Conservation (phyloP, 2,888 invertebrate genomes). For the Crioceris asparagi region DNA sequence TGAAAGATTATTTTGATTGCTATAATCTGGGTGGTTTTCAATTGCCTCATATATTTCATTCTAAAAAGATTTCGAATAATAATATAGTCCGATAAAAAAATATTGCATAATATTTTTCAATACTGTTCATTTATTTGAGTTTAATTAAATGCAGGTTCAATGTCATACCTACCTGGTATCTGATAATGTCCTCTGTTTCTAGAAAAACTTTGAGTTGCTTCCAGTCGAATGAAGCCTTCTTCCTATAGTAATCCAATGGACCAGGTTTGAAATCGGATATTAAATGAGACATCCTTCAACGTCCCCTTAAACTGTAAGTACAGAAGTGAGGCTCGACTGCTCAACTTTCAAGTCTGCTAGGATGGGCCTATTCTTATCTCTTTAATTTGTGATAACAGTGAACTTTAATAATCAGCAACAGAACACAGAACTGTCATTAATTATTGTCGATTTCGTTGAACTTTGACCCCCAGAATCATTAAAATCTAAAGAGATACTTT, state of each 20-base stretch:
- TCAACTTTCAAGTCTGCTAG: too few species aligned
- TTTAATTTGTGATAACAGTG: too few species aligned
- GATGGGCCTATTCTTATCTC: too few species aligned
- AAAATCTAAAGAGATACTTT: too few species aligned
- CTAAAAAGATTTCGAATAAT: too few species aligned
- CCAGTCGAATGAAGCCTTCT: conserved; percentile 57
- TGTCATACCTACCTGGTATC: conserved; percentile 45
- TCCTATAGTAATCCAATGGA: conserved; percentile 52
- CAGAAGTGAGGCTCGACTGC: too few species aligned
- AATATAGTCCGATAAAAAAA: conserved; percentile 2
- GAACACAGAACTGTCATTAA: too few species aligned
- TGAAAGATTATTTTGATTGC: conserved; percentile 17
- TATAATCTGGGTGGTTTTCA: conserved; percentile 25
- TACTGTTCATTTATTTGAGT: not conserved
- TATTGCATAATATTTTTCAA: not conserved
- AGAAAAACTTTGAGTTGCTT: conserved; percentile 46
- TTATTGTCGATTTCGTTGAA: too few species aligned
- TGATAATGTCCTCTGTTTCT: conserved; percentile 43
- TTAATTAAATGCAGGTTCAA: too few species aligned
- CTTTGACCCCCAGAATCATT: too few species aligned
- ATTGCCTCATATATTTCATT: conserved; percentile 26
- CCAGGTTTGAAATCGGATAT: conserved; percentile 53
- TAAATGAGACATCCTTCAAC: conserved; percentile 36
- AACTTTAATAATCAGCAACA: too few species aligned
- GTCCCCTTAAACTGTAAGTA: too few species aligned